Evolutionary conservation across 2,888 invertebrate genomes (phyloP).

Genomic region (Torymus tubicola): DNA sequence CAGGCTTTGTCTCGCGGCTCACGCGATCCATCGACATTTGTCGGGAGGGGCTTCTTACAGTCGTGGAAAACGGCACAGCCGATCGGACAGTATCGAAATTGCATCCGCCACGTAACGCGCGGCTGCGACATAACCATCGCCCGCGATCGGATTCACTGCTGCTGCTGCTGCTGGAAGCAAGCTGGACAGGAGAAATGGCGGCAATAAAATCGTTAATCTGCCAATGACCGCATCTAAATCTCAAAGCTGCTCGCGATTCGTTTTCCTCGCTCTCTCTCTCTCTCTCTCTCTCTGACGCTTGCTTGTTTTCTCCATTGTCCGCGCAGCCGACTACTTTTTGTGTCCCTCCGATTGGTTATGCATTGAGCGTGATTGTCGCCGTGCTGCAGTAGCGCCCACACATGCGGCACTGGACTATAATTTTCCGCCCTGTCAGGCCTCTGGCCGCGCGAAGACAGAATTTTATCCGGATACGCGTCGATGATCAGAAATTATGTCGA

Average conservation of each 20-base stretch:
- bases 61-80: constrained; percentile 6
- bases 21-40: constrained; percentile 41
- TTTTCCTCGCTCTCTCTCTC: constrained; percentile 4
- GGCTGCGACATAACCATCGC: constrained; percentile 14
- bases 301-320: constrained; percentile 49
- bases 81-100: constrained; percentile 51
- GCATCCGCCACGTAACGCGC: constrained; percentile 18
- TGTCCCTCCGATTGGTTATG: not conserved
- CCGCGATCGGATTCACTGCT: too few relatives aligned
- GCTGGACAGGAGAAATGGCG: constrained; percentile 10
- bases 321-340: not conserved
- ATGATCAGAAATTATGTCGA: constrained; percentile 47
- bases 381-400: not conserved
- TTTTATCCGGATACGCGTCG: constrained; percentile 12
- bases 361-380: constrained; percentile 25
- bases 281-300: constrained; percentile 18
- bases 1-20: constrained; percentile 20
- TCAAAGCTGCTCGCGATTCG: constrained; percentile 47
- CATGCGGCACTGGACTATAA: constrained; percentile 3
- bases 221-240: constrained; percentile 53
- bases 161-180: not conserved
- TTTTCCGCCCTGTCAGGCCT: constrained; percentile 17
- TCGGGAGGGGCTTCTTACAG: constrained; percentile 34
- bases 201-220: constrained; percentile 54
- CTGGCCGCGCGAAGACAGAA: constrained; percentile 18